Percentiles rank a stretch among this genome's conserved stretches.
Evolutionary conservation across 1,140 invertebrate species (phyloP).

Genomic region (Marisa cornuarietis): DNA sequence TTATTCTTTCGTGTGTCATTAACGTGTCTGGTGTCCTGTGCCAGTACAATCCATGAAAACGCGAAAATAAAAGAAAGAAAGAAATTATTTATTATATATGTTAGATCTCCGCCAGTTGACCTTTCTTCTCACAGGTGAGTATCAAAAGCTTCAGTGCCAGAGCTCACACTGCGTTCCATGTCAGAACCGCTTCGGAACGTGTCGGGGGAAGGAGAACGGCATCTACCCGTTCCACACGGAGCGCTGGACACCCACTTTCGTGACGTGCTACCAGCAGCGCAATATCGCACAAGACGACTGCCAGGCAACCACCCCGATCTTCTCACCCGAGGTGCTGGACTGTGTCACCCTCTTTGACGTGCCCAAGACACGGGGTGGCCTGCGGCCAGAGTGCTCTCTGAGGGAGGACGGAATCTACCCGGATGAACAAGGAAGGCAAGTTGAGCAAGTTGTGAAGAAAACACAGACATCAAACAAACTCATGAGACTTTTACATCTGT

Average conservation of each 20-base stretch:
- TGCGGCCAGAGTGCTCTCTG: slow-evolving; percentile 32
- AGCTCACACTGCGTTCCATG: slow-evolving; percentile 31
- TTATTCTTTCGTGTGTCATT: background rate
- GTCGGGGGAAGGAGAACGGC: slow-evolving; percentile 35
- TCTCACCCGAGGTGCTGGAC: slow-evolving; percentile 34
- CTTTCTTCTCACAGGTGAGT: slow-evolving; percentile 28
- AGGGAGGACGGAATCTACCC: slow-evolving; percentile 38
- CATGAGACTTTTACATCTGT: no score
- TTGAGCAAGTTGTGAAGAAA: background rate
- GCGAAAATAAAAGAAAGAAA: no score
- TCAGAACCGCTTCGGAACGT: slow-evolving; percentile 28
- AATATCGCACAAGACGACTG: slow-evolving; percentile 44
- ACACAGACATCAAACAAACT: no score
- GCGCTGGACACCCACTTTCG: slow-evolving; percentile 35
- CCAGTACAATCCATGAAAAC: no score
- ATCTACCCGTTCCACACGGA: slow-evolving; percentile 39
- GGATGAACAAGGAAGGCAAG: slow-evolving; percentile 37
- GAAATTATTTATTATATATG: no score
- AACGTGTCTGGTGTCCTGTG: background rate
- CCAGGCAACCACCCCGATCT: slow-evolving; percentile 32
- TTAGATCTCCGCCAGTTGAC: background rate
- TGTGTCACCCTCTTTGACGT: slow-evolving; percentile 40
- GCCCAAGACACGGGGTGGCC: slow-evolving; percentile 35
- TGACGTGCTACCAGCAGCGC: slow-evolving; percentile 40
- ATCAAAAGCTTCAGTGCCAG: slow-evolving; percentile 24